phyloP scores from a whole-genome alignment of 2,113 vertebrate genomes.

The Sylvietta virens region DNA sequence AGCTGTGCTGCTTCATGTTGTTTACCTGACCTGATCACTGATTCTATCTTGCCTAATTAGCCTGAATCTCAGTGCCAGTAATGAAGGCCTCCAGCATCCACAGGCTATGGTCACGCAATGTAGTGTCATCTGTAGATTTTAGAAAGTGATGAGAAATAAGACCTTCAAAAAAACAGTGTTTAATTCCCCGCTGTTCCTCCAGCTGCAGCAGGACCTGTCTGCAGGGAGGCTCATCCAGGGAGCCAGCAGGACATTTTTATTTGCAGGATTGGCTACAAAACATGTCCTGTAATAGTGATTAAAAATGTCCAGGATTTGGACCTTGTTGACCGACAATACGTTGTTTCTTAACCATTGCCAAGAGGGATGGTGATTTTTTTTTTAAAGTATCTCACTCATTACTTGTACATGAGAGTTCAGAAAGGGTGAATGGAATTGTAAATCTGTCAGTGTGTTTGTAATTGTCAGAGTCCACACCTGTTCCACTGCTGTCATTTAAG shows the following conservation, averaged over 20 bases:
- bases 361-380: not conserved
- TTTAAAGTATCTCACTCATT: not conserved
- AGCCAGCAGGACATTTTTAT: not conserved
- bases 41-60: slow-evolving; percentile 7
- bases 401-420: not conserved
- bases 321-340: not conserved
- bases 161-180: not conserved
- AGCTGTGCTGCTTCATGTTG: slow-evolving; percentile 25
- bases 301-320: not conserved
- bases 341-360: not conserved
- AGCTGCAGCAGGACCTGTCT: not conserved
- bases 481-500: not conserved
- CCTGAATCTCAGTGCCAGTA: not conserved
- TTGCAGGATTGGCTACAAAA: not conserved
- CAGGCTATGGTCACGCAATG: not conserved
- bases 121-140: not conserved
- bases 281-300: not conserved
- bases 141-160: not conserved
- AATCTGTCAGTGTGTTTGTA: not conserved
- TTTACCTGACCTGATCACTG: slow-evolving; percentile 54
- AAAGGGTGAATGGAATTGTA: not conserved
- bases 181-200: not conserved
- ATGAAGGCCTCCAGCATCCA: not conserved
- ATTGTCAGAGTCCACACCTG: not conserved
- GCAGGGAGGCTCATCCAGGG: not conserved